phyloP scores from a whole-genome alignment of 2,797 vertebrate genomes.

The Cottoperca gobio region DNA sequence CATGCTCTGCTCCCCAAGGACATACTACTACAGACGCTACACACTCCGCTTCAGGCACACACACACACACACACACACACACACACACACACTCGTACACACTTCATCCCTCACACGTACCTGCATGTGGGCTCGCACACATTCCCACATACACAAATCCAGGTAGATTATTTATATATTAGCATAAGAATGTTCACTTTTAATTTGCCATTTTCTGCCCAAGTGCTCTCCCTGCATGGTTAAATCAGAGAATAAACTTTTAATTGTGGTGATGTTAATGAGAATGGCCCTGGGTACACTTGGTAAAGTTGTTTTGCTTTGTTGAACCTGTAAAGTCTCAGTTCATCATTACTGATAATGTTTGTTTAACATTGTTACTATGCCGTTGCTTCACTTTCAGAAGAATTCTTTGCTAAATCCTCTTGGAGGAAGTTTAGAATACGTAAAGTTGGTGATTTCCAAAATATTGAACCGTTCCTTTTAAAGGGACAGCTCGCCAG shows the following conservation, averaged over 20 bases:
- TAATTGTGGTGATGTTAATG: conserved; percentile 70
- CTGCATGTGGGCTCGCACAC: conserved; percentile 7
- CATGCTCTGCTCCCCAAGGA: conserved; percentile 76
- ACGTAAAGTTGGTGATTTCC: background rate
- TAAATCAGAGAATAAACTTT: conserved; percentile 72
- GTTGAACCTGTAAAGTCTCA: conserved; percentile 4
- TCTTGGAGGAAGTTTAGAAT: background rate
- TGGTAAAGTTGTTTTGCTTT: conserved; percentile 12
- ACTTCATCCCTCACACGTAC: conserved; percentile 24
- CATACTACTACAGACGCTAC: conserved; percentile 58
- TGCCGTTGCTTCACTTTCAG: background rate
- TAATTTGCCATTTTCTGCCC: conserved; percentile 83
- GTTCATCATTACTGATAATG: conserved; percentile 24
- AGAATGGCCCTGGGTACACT: conserved; percentile 54
- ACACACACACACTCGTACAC: conserved; percentile 15
- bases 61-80: conserved; percentile 30
- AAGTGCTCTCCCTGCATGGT: conserved; percentile 75
- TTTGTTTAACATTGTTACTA: background rate
- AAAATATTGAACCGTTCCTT: background rate
- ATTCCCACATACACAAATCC: conserved; percentile 27
- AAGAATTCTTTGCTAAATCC: background rate
- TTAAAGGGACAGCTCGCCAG: background rate
- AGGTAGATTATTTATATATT: conserved; percentile 79
- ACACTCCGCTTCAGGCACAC: conserved; percentile 53
- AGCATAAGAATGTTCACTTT: conserved; percentile 80